Base-by-base conservation (phyloP, 2,888 invertebrate genomes). In the Drosophila antonietae region DNA sequence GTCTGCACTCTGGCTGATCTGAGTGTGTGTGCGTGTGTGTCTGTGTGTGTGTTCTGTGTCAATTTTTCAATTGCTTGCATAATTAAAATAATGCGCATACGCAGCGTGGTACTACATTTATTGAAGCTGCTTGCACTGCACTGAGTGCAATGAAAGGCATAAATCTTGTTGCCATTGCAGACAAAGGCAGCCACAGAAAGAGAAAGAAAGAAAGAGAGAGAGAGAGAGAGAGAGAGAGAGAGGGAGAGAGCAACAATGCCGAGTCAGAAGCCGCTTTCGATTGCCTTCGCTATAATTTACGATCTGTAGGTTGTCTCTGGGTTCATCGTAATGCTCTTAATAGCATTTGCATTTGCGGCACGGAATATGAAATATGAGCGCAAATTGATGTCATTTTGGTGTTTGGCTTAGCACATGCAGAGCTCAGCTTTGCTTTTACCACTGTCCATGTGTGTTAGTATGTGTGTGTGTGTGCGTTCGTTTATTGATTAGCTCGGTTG, bases 31-130 rank as follows among this genome's bases (percentile, higher is more conserved):
- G 51, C 20, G 20, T 20, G 41, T 31, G 35, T 41, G 49, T 41
- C 41, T 1, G 14, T 37, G 37, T 37, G 62, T 57, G 51, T 68
- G 46, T 55, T 39, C 67, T 59, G 68, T 72, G 77, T 61, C 69
- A 64, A 63, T 72, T 78, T 78, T 78, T 78, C 73, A 73, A 80
- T 78, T 78, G 80, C 75, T 81, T 80, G 77, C 77, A 83, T 77
- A 81, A 80, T 81, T 80, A 83, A 81, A 76, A 83, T 83, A 80
- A 80, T 73, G 69, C 81, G 69, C 68, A 83, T 73, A 74, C 77
- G 72, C 81, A 83, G 81, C 80, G 69, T 81, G 81, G 20, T 59
- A 69, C 73, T 66, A 77, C 83, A 81, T 77, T 76, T 80, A 80
- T 81, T 76, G 77, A 72, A 71, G 73, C 76, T 62, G 53, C 59